Conservation (phyloP, 2,888 invertebrate genomes). For the Papilio elwesi region DNA sequence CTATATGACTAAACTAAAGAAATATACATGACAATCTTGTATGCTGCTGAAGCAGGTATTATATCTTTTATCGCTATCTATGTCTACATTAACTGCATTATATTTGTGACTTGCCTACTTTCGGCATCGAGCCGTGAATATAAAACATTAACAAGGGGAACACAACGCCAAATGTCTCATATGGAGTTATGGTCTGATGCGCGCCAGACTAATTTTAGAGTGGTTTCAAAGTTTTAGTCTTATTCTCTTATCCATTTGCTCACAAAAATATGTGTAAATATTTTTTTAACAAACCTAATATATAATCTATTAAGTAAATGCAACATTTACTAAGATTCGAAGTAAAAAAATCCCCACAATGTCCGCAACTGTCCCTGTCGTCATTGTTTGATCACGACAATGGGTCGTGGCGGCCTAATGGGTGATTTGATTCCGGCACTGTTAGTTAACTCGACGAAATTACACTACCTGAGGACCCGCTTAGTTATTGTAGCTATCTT, state of each 20-base stretch:
- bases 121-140: neutral
- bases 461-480: constrained; percentile 14
- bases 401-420: constrained; percentile 21
- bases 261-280: neutral
- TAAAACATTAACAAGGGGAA: constrained; percentile 9
- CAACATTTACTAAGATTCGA: constrained; percentile 5
- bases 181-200: constrained; percentile 33
- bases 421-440: constrained; percentile 20
- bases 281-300: neutral
- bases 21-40: too few relatives aligned
- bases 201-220: constrained; percentile 7
- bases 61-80: neutral
- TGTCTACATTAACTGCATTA: neutral
- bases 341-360: constrained; percentile 4
- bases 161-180: constrained; percentile 24
- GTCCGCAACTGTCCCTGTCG: constrained; percentile 2
- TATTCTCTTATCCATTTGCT: neutral
- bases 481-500: constrained; percentile 8
- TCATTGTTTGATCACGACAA: constrained; percentile 22
- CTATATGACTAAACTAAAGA: too few relatives aligned
- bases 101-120: constrained; percentile 2
- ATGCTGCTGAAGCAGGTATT: too few relatives aligned
- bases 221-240: neutral
- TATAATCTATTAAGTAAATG: too few relatives aligned
- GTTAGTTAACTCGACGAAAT: constrained; percentile 16